A percentile compares a stretch with the other conserved stretches of the same genome.
These are phyloP conservation scores for Protonibea diacanthus DNA, from an alignment of 2,797 vertebrate genomes.

Conservation along the genomic window DNA sequence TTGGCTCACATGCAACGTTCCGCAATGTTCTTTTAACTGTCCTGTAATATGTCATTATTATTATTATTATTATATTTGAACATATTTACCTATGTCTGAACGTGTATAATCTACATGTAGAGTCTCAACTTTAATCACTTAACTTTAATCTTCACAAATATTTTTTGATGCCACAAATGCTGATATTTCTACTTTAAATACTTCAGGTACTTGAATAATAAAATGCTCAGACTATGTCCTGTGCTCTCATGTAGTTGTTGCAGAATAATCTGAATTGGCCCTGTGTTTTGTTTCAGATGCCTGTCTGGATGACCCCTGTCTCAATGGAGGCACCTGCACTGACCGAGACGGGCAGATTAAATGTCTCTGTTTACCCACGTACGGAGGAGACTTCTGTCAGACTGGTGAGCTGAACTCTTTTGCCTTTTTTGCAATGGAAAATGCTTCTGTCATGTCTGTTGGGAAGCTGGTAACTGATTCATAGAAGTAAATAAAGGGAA, in stretches of 20 bases:
- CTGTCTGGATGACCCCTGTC: conserved; percentile 91
- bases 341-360: conserved; percentile 78
- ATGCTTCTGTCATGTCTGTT: background rate
- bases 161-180: conserved; percentile 1
- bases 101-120: background rate
- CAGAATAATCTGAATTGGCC: conserved; percentile 27
- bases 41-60: background rate
- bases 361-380: conserved; percentile 94
- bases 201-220: background rate
- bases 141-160: background rate
- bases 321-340: conserved; percentile 94
- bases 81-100: background rate
- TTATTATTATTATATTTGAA: background rate
- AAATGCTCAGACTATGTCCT: background rate
- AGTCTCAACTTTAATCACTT: background rate
- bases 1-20: conserved; percentile 24
- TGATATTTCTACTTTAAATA: background rate
- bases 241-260: background rate
- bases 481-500: background rate
- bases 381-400: conserved; percentile 90
- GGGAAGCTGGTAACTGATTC: background rate
- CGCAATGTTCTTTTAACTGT: background rate
- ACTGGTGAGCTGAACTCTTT: conserved; percentile 87
- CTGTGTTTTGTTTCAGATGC: conserved; percentile 86
- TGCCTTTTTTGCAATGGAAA: background rate